Percentiles rank a stretch among this genome's conserved stretches.
phyloP scores from a whole-genome alignment of 2,113 vertebrate species.

The Hydropotes inermis region DNA sequence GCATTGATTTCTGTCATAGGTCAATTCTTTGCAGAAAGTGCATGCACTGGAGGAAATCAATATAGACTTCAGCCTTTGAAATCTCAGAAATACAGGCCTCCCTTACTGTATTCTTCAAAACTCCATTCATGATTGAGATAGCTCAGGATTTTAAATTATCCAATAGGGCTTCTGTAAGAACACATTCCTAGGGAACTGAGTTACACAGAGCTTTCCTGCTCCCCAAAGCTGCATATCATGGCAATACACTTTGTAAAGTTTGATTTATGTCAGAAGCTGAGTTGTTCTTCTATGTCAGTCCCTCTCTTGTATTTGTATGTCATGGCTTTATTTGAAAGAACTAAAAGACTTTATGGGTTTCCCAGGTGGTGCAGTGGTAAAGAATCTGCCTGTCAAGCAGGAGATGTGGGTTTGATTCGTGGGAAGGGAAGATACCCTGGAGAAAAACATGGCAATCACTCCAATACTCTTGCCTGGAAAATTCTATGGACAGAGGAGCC shows the following conservation, averaged over 20 bases:
- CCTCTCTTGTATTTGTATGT: not conserved
- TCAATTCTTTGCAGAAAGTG: not conserved
- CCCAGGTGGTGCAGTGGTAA: not conserved
- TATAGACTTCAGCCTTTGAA: not conserved
- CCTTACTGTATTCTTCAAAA: not conserved
- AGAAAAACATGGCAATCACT: not conserved
- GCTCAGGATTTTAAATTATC: not conserved
- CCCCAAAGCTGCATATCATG: not conserved
- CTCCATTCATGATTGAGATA: not conserved
- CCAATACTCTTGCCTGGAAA: not conserved
- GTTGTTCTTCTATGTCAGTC: not conserved
- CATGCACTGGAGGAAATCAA: not conserved
- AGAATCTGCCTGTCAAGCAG: not conserved
- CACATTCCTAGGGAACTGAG: not conserved
- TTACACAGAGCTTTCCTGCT: not conserved
- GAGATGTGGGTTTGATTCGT: rapidly evolving
- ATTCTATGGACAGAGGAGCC: not conserved
- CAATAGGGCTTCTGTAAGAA: not conserved
- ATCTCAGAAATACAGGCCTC: not conserved
- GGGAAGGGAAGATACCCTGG: not conserved
- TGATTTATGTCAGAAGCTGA: not conserved
- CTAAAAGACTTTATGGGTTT: not conserved
- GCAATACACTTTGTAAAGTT: not conserved
- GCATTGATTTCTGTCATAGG: not conserved
- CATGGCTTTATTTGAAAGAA: not conserved